Conservation (phyloP, 1,140 invertebrate species). For the Sinonovacula constricta region DNA sequence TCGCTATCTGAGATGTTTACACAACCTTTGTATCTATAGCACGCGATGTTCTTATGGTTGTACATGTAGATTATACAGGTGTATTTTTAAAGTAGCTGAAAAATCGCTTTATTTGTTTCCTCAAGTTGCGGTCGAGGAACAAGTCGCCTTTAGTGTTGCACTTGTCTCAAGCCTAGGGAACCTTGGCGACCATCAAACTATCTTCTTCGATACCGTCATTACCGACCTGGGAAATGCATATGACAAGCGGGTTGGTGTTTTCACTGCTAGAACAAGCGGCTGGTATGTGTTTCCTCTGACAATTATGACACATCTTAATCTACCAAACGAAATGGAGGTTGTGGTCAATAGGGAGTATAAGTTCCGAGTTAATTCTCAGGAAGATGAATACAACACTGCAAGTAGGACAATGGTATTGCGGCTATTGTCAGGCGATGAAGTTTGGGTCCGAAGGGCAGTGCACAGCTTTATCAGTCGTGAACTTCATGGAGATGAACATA, state of each 20-base stretch:
- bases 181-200: constrained; percentile 15
- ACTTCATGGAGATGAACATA: background rate
- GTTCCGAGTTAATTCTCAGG: background rate
- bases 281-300: constrained; percentile 16
- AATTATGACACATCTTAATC: background rate
- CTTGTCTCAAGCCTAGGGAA: background rate
- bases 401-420: background rate
- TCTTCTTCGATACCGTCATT: constrained; percentile 26
- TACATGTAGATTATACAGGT: too few species aligned
- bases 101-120: too few species aligned
- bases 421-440: constrained; percentile 3
- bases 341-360: background rate
- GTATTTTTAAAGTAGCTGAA: too few species aligned
- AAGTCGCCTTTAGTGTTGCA: too few species aligned
- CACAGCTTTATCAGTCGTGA: too few species aligned
- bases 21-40: too few species aligned
- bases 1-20: too few species aligned
- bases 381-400: background rate
- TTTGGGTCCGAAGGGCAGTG: background rate
- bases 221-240: constrained; percentile 34
- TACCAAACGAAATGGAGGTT: background rate
- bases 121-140: too few species aligned
- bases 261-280: constrained; percentile 11
- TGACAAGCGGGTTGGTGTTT: background rate
- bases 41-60: too few species aligned